phyloP scores from a whole-genome alignment of 2,888 invertebrate genomes.

The Holacanthella duospinosa region DNA sequence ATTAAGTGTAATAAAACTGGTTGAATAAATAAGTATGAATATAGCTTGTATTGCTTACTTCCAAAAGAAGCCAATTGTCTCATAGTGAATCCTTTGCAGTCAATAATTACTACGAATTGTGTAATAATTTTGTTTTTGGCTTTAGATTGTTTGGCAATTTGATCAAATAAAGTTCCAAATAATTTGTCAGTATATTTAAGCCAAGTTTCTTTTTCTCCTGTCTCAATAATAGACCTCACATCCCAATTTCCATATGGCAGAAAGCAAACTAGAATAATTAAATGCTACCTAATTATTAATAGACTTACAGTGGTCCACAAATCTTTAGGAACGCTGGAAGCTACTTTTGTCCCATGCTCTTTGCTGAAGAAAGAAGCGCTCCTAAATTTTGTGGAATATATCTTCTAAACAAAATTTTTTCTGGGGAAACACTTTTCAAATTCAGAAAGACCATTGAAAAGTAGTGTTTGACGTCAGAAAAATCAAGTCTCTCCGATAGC shows the following conservation, averaged over 20 bases:
- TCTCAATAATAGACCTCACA: slow-evolving; percentile 22
- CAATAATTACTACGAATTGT: slow-evolving; percentile 10
- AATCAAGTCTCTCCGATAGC: too few relatives aligned
- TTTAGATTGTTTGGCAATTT: background rate
- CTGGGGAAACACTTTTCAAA: too few relatives aligned
- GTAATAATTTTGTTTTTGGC: background rate
- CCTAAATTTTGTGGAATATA: too few relatives aligned
- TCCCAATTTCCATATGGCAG: slow-evolving; percentile 29
- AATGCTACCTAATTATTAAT: background rate
- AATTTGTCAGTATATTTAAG: slow-evolving; percentile 12
- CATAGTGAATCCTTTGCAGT: slow-evolving; percentile 14
- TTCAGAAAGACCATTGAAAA: too few relatives aligned
- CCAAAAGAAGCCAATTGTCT: slow-evolving; percentile 12
- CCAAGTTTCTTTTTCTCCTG: slow-evolving; percentile 20
- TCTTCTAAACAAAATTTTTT: too few relatives aligned
- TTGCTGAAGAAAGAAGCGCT: background rate
- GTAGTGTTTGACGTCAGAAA: too few relatives aligned
- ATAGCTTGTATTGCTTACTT: slow-evolving; percentile 9
- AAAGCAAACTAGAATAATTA: slow-evolving; percentile 7
- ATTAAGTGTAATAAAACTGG: slow-evolving; percentile 3
- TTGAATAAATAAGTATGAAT: background rate
- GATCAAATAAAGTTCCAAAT: slow-evolving; percentile 8
- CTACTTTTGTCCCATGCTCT: too few relatives aligned
- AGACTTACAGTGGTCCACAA: too few relatives aligned
- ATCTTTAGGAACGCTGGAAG: too few relatives aligned